phyloP scores from a whole-genome alignment of 1,140 invertebrate species.

The Apolygus lucorum region DNA sequence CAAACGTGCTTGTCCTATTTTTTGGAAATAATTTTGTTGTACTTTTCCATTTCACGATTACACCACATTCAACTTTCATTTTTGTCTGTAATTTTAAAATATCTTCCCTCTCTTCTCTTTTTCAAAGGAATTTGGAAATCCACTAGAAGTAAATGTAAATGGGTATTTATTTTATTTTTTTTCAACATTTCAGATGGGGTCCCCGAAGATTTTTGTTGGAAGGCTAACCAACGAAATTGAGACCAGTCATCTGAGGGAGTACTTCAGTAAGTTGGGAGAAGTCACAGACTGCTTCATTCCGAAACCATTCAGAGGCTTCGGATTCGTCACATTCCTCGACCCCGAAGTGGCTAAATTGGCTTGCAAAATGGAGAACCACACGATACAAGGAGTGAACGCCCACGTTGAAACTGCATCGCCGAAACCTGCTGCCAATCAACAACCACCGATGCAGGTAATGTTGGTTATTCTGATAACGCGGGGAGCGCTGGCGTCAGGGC shows the following conservation, averaged over 20 bases:
- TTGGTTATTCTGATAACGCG: too few relatives aligned
- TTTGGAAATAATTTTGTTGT: too few relatives aligned
- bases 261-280: constrained; percentile 92
- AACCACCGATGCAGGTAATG: too few relatives aligned
- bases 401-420: constrained; percentile 93
- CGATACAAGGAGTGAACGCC: constrained; percentile 56
- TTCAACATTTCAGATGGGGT: constrained; percentile 53
- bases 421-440: too few relatives aligned
- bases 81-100: too few relatives aligned
- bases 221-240: constrained; percentile 86
- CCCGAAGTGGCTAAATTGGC: constrained; percentile 86
- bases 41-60: too few relatives aligned
- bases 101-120: too few relatives aligned
- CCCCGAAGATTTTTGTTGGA: constrained; percentile 93
- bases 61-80: too few relatives aligned
- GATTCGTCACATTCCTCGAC: constrained; percentile 92
- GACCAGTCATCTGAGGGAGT: constrained; percentile 81
- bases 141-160: too few relatives aligned
- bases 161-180: background rate
- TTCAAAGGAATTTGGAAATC: too few relatives aligned
- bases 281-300: constrained; percentile 95
- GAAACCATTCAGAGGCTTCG: constrained; percentile 88
- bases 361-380: constrained; percentile 94
- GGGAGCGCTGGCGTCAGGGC: too few relatives aligned
- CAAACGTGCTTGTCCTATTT: too few relatives aligned